Base-by-base conservation (phyloP, 2,113 vertebrate genomes). In the Oncorhynchus mykiss region DNA sequence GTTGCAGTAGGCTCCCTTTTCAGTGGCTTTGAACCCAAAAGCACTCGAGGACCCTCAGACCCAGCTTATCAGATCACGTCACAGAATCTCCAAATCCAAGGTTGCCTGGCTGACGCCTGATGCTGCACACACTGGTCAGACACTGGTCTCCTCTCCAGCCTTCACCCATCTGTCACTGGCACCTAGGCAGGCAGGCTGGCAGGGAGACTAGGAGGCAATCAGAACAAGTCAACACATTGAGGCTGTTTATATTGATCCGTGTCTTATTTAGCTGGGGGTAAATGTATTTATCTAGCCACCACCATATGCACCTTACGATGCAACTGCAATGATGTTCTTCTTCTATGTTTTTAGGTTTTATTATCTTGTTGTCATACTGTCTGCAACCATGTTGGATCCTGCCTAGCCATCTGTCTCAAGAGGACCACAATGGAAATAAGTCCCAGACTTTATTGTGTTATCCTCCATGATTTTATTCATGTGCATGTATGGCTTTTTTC, bases 211-310 rank as follows among this genome's bases (percentile, higher is more conserved):
- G 39, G 51, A 80, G 72, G 73, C 78, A 82, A 71, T 78, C 72
- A 78, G 48, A 78, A 87, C 66, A 51, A 70, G 80, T 81, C 80
- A 85, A 86, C 84, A 85, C 84, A 89, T 81, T 45, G 39, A 45
- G 84, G 74, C 22, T 13, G 67, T 75, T 85, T 85, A 80, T 82
- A 85, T 89, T 67, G 80, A 89, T 87, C 75, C 18, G 0, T 34
- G 16, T 29, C 16, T 45, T 80, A 84, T 71, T 71, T 48, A 72
- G 77, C 78, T 66, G 54, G 66, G 70, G 68, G 77, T 84, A 81
- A 87, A 90, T 80, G 79, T 81, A 83, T 87, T 87, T 88, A 82
- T 87, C 74, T 77, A 71, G 72, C 70, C 78, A 84, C 34, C 69
- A 84, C 83, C 81, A 68, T 75, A 74, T 80, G 0, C 8, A 45